Conservation (phyloP, 2,797 vertebrate species). For the Channallabes apus region DNA sequence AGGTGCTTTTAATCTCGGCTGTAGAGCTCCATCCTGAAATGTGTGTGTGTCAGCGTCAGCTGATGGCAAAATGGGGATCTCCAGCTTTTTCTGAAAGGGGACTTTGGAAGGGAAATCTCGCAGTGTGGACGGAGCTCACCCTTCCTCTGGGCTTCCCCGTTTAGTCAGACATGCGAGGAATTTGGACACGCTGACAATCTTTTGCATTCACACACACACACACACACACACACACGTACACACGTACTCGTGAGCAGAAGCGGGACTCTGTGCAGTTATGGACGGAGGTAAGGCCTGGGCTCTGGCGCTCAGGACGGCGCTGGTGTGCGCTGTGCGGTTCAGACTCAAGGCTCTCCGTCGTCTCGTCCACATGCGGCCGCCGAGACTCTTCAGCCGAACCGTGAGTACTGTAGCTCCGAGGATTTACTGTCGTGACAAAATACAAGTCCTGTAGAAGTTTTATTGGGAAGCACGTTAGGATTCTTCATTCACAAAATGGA, state of each 20-base stretch:
- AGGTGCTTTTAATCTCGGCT: slow-evolving; percentile 53
- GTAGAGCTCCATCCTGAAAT: slow-evolving; percentile 26
- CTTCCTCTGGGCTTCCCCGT: slow-evolving; percentile 44
- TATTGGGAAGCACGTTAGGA: neutral
- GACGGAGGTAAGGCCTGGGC: slow-evolving; percentile 51
- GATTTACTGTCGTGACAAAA: neutral
- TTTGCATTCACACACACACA: neutral
- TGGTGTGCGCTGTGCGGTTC: slow-evolving; percentile 58
- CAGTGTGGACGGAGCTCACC: slow-evolving; percentile 31
- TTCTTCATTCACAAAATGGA: neutral
- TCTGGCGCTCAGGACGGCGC: slow-evolving; percentile 36
- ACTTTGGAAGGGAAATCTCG: slow-evolving; percentile 47
- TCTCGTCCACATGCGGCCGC: slow-evolving; percentile 32
- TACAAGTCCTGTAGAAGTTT: no score
- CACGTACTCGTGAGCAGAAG: slow-evolving; percentile 24
- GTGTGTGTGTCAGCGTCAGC: slow-evolving; percentile 36
- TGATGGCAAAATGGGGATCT: slow-evolving; percentile 49
- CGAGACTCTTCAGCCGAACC: slow-evolving; percentile 2
- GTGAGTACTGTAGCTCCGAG: slow-evolving; percentile 61
- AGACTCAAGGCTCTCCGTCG: slow-evolving; percentile 66
- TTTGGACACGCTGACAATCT: neutral
- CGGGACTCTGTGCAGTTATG: slow-evolving; percentile 1
- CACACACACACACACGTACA: slow-evolving; percentile 15
- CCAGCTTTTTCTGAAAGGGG: slow-evolving; percentile 28
- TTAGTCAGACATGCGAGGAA: slow-evolving; percentile 15